Evolutionary conservation across 2,113 vertebrate genomes (phyloP), one percentile per base, ranked within the genome.

Genomic region (Melanostigma gelatinosum): DNA sequence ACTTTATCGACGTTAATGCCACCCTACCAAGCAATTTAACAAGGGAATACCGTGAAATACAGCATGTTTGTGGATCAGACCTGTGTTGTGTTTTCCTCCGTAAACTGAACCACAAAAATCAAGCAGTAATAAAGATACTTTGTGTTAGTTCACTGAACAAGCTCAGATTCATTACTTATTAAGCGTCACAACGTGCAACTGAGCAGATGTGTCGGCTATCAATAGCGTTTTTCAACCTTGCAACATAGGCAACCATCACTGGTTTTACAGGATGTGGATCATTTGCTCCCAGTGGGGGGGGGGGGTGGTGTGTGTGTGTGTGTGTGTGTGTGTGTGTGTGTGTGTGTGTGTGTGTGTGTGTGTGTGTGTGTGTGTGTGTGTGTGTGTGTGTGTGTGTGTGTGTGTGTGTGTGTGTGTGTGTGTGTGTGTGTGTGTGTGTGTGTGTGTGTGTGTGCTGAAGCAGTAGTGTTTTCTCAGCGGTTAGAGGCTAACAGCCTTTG

Each of bases 391-490:
- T 64, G 57, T 46, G 18, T n/a, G 27, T 52, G 36, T 27, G 4
- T 20, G 12, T 64, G 52, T 40, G 13, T 54, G 6, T 63, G n/a
- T 24, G 65, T 60, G n/a, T 60, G 55, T 54, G 38, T 48, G n/a
- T 58, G 44, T 54, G 57, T 65, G 57, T 48, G 15, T 69, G 20
- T 32, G 8, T 18, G 16, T 75, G 50, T 65, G 24, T 65, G 52
- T 72, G 42, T 75, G 42, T 42, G 16, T 40, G 15, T 54, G 7
- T 64, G n/a, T 27, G 57, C 60, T 64, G 54, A 52, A 46, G 67
- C 62, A 8, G 24, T 6, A 69, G 63, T 63, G 75, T 85, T 84
- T 84, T 85, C 72, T 76, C 57, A 65, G 38, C 0, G 18, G 76
- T 79, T 52, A 22, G 66, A 48, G 50, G 61, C 71, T 54, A 62